Evolutionary conservation across 2,888 invertebrate genomes (phyloP).

Genomic region (Incurvaria masculella): DNA sequence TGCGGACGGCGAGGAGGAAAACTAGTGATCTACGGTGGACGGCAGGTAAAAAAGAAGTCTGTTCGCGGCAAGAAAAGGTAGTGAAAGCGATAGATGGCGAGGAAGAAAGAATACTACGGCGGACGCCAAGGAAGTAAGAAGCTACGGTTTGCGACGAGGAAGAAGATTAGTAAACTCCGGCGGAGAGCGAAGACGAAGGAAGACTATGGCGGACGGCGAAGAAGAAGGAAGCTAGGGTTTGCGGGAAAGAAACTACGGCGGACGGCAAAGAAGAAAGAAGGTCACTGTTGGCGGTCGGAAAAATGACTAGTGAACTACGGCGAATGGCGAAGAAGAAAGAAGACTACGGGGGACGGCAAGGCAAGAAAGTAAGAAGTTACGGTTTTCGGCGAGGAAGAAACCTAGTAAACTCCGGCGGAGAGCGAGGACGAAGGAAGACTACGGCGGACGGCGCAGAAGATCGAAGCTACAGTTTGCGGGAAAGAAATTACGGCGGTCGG

Average conservation of each 20-base stretch:
- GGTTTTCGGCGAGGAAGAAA: too few species aligned
- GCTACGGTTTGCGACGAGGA: not conserved
- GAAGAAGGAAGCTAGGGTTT: not conserved
- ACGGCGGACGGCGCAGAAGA: not conserved
- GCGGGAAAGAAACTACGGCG: too few species aligned
- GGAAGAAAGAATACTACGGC: not conserved
- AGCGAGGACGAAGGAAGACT: not conserved
- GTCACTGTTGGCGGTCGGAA: too few species aligned
- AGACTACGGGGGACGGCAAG: too few species aligned
- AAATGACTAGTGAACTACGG: too few species aligned
- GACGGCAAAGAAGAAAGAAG: too few species aligned
- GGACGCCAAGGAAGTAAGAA: not conserved
- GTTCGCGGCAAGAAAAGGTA: not conserved
- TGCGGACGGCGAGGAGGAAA: not conserved
- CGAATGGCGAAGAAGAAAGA: too few species aligned
- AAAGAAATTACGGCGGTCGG: too few species aligned
- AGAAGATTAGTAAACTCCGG: not conserved
- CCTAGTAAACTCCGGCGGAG: not conserved
- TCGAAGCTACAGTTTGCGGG: not conserved
- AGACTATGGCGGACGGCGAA: not conserved
- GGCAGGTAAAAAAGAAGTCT: not conserved
- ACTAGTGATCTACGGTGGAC: not conserved
- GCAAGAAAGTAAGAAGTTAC: too few species aligned
- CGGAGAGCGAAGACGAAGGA: not conserved
- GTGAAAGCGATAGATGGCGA: not conserved